A percentile compares a stretch with the other conserved stretches of the same genome.
Conservation (phyloP, 1,140 invertebrate species). For the Zaprionus camerounensis region DNA sequence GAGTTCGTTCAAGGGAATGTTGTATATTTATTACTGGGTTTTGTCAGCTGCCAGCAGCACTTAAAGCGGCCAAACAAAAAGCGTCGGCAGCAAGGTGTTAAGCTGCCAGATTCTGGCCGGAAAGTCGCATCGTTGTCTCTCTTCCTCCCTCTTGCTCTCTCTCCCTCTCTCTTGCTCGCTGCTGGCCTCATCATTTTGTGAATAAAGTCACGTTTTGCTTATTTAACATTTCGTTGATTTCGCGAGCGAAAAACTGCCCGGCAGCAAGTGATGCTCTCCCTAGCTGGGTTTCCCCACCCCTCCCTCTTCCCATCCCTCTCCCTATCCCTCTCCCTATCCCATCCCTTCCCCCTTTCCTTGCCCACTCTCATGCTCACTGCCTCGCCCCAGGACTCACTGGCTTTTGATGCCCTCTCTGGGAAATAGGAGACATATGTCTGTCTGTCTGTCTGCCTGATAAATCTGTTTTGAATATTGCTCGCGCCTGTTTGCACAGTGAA, state of each 20-base stretch:
- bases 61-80: conserved; percentile 58
- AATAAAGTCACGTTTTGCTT: conserved; percentile 82
- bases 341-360: neutral
- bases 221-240: conserved; percentile 81
- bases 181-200: conserved; percentile 67
- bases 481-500: conserved; percentile 17
- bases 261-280: conserved; percentile 27
- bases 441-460: conserved; percentile 21
- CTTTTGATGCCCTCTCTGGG: neutral
- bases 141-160: neutral
- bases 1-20: neutral
- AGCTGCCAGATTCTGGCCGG: conserved; percentile 37
- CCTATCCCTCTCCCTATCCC: too few species aligned
- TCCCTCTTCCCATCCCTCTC: neutral
- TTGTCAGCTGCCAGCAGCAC: conserved; percentile 72
- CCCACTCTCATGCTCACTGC: neutral
- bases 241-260: conserved; percentile 45
- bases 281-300: neutral
- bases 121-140: conserved; percentile 12
- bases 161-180: neutral
- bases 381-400: neutral
- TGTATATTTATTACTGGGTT: conserved; percentile 30
- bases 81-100: conserved; percentile 51
- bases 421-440: neutral
- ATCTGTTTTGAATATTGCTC: conserved; percentile 27